phyloP scores from a whole-genome alignment of 1,140 invertebrate species.

The Ceratina australensis region DNA sequence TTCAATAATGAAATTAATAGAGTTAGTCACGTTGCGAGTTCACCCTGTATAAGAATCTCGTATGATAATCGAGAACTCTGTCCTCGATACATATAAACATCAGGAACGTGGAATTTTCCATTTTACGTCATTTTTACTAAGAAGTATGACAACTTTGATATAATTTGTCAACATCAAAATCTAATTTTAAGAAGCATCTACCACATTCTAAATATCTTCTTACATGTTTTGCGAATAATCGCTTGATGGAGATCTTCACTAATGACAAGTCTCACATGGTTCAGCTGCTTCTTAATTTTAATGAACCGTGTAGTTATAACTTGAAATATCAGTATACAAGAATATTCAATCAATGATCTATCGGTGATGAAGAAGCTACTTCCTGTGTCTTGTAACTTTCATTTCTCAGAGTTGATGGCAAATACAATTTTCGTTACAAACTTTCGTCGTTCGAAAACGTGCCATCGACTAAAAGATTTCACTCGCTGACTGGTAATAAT shows the following conservation, averaged over 20 bases:
- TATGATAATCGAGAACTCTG: neutral
- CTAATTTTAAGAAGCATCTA: too few relatives aligned
- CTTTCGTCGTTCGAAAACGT: conserved; percentile 11
- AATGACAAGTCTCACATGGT: neutral
- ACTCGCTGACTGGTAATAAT: conserved; percentile 5
- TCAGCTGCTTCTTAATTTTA: too few relatives aligned
- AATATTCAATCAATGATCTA: neutral
- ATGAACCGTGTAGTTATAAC: too few relatives aligned
- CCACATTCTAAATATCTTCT: too few relatives aligned
- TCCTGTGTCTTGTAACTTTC: conserved; percentile 4
- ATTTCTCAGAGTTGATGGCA: neutral
- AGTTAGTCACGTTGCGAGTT: too few relatives aligned
- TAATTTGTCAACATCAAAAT: too few relatives aligned
- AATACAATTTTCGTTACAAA: neutral
- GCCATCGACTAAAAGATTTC: conserved; percentile 26
- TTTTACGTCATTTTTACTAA: neutral
- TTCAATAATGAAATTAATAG: too few relatives aligned
- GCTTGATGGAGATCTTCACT: too few relatives aligned
- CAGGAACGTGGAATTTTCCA: neutral
- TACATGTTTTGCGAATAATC: too few relatives aligned
- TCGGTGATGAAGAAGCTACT: neutral
- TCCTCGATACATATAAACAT: neutral
- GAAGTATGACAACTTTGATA: neutral
- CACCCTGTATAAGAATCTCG: neutral
- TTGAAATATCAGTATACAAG: neutral